phyloP scores from a whole-genome alignment of 2,888 invertebrate species.

The Torymus aiolomorphi region DNA sequence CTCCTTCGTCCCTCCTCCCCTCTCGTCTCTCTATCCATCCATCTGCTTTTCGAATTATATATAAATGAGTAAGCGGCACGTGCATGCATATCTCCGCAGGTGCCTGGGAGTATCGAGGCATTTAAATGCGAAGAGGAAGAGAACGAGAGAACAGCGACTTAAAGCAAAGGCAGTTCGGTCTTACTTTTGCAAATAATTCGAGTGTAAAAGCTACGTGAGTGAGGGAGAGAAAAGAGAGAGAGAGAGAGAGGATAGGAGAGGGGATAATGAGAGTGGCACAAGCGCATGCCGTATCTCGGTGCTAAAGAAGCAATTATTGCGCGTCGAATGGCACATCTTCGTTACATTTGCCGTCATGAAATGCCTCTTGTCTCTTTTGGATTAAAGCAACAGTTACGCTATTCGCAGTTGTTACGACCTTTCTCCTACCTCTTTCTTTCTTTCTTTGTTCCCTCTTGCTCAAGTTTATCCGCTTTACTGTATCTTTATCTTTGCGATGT shows the following conservation, averaged over 20 bases:
- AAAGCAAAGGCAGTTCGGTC: conserved; percentile 53
- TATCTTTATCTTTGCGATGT: no score
- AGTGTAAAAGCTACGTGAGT: conserved; percentile 58
- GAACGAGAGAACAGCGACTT: background rate
- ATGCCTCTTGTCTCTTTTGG: conserved; percentile 19
- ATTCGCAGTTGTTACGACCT: background rate
- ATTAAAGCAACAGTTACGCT: conserved; percentile 27
- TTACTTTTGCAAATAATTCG: conserved; percentile 66
- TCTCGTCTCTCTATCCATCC: background rate
- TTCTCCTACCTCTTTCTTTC: background rate
- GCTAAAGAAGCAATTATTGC: conserved; percentile 47
- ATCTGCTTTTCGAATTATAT: background rate
- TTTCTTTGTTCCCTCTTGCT: no score
- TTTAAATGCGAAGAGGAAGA: conserved; percentile 37
- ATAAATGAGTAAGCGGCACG: conserved; percentile 15
- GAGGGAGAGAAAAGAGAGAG: background rate
- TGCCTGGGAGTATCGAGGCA: conserved; percentile 6
- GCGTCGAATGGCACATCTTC: conserved; percentile 38
- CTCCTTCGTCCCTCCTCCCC: background rate
- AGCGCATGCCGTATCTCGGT: background rate
- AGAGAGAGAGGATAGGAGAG: no score
- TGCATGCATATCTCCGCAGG: background rate
- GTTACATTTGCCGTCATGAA: conserved; percentile 8
- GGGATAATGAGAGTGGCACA: no score
- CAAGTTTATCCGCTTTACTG: conserved; percentile 6